Evolutionary conservation across 1,140 invertebrate species (phyloP).

Genomic region (Zaprionus vittiger): DNA sequence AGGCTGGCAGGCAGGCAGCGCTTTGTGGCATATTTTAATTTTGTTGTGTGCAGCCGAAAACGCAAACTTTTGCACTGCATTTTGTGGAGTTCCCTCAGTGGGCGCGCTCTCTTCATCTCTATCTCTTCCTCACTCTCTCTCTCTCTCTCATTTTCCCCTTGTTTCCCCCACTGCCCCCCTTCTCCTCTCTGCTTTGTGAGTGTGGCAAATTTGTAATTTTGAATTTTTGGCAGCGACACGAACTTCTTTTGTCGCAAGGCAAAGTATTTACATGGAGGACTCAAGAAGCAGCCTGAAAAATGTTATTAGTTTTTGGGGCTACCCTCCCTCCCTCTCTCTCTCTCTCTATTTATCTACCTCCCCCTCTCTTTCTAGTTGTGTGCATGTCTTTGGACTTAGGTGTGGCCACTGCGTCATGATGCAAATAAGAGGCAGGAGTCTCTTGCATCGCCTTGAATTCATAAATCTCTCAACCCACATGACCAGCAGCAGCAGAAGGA

Average conservation of each 20-base stretch:
- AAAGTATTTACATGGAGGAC: constrained; percentile 66
- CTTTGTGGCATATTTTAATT: constrained; percentile 80
- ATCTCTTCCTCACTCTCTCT: neutral
- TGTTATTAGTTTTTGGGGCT: constrained; percentile 60
- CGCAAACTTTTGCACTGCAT: constrained; percentile 59
- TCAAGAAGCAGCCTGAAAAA: constrained; percentile 37
- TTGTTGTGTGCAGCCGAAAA: constrained; percentile 69
- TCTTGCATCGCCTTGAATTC: neutral
- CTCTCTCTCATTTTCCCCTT: constrained; percentile 12
- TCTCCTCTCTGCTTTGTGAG: constrained; percentile 40
- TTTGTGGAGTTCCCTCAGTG: constrained; percentile 11
- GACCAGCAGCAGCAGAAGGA: neutral
- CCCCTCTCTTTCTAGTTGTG: neutral
- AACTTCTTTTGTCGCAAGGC: constrained; percentile 61
- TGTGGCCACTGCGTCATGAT: neutral
- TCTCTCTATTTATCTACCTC: neutral
- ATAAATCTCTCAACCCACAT: constrained; percentile 1
- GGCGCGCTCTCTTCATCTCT: neutral
- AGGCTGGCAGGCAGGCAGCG: constrained; percentile 15
- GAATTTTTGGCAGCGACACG: constrained; percentile 72
- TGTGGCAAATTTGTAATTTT: constrained; percentile 71
- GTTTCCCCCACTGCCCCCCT: neutral
- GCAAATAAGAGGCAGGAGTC: constrained; percentile 1
- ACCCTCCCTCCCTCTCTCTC: neutral
- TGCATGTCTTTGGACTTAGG: constrained; percentile 17